Evolutionary conservation across 2,888 invertebrate genomes (phyloP).

Genomic region (Parnassius glacialis): DNA sequence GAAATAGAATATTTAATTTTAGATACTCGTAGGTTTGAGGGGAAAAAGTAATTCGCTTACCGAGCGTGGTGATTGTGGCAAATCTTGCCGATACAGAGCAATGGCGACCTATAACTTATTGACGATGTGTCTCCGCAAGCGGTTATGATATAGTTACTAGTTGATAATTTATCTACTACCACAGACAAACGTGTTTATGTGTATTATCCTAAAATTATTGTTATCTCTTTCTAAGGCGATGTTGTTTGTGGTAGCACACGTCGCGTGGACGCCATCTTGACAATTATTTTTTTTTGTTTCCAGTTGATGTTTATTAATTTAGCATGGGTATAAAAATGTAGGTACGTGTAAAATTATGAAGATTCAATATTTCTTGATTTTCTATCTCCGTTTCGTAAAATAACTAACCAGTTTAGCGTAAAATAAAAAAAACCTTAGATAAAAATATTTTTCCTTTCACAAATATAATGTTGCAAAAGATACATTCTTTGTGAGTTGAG

Average conservation of each 20-base stretch:
- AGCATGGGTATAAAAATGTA: background rate
- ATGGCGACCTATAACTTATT: constrained; percentile 23
- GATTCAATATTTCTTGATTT: too few relatives aligned
- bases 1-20: too few relatives aligned
- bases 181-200: constrained; percentile 67
- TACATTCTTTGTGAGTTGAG: too few relatives aligned
- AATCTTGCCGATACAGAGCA: constrained; percentile 50
- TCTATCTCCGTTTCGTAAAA: too few relatives aligned
- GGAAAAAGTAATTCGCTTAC: too few relatives aligned
- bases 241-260: constrained; percentile 67
- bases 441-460: too few relatives aligned
- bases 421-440: too few relatives aligned
- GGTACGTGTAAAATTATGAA: background rate
- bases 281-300: constrained; percentile 25
- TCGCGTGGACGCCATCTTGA: constrained; percentile 46
- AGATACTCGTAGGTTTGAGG: too few relatives aligned
- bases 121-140: constrained; percentile 53
- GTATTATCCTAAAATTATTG: constrained; percentile 73
- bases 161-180: constrained; percentile 49
- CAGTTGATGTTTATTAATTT: constrained; percentile 8
- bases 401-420: too few relatives aligned
- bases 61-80: too few relatives aligned
- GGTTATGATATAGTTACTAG: constrained; percentile 44
- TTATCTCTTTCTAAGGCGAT: constrained; percentile 81
- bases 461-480: too few relatives aligned